phyloP scores from a whole-genome alignment of 1,140 invertebrate genomes.

The Diabrotica virgifera region DNA sequence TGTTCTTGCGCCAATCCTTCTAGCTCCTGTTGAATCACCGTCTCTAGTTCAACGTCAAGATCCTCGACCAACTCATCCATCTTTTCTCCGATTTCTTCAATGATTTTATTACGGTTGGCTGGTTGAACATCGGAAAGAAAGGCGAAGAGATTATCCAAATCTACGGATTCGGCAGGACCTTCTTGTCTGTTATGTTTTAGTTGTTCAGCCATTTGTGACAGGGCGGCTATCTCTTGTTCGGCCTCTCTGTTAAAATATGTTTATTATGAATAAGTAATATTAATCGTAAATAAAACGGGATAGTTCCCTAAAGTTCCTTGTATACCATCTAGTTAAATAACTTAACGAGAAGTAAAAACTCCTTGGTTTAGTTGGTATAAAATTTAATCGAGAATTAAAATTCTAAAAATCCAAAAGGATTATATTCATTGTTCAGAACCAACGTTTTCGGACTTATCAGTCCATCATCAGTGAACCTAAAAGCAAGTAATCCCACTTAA shows the following conservation, averaged over 20 bases:
- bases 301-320: too few species aligned
- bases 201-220: constrained; percentile 75
- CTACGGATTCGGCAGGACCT: constrained; percentile 63
- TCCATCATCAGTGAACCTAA: too few species aligned
- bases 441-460: too few species aligned
- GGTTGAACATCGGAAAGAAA: constrained; percentile 82
- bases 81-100: constrained; percentile 80
- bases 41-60: constrained; percentile 68
- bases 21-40: constrained; percentile 59
- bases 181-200: constrained; percentile 63
- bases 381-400: too few species aligned
- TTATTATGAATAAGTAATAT: too few species aligned
- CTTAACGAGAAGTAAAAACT: too few species aligned
- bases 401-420: too few species aligned
- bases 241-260: constrained; percentile 59
- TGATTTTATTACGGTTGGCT: constrained; percentile 55
- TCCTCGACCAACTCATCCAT: constrained; percentile 81
- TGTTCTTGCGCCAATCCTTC: constrained; percentile 48
- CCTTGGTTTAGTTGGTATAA: too few species aligned
- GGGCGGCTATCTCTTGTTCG: constrained; percentile 70
- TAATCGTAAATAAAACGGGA: too few species aligned
- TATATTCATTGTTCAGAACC: too few species aligned
- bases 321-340: too few species aligned
- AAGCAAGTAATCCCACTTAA: too few species aligned
- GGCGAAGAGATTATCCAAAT: constrained; percentile 90